These are phyloP conservation scores for Nebria salina DNA, from an alignment of 2,888 invertebrate genomes.

Conservation along the genomic window DNA sequence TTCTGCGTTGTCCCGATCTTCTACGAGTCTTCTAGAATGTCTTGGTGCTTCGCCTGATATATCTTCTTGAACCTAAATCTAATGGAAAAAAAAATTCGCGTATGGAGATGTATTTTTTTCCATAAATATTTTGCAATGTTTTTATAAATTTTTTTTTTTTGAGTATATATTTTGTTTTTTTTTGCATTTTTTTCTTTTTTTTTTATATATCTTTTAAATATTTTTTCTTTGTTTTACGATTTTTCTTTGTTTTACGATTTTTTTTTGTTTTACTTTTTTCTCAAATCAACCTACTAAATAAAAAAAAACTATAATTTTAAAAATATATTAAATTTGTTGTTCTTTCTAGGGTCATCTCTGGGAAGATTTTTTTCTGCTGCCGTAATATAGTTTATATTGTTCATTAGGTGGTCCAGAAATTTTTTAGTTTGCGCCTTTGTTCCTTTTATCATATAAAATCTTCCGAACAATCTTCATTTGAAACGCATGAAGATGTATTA, in stretches of 20 bases:
- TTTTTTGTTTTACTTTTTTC: neutral
- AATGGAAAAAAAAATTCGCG: neutral
- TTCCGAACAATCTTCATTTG: too few relatives aligned
- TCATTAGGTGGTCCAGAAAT: too few relatives aligned
- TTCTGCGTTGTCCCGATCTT: constrained; percentile 2
- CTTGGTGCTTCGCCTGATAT: neutral
- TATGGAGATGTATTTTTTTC: constrained; percentile 1
- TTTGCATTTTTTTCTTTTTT: neutral
- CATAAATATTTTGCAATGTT: neutral
- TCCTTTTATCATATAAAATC: too few relatives aligned
- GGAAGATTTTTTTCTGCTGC: too few relatives aligned
- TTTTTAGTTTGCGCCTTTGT: too few relatives aligned
- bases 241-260: neutral
- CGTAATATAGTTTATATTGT: too few relatives aligned
- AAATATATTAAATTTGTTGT: neutral
- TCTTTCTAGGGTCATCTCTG: neutral
- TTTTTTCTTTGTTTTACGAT: neutral
- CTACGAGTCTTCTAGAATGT: constrained; percentile 6
- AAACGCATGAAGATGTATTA: too few relatives aligned
- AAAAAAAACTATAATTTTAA: constrained; percentile 48
- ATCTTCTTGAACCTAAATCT: neutral
- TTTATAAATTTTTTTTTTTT: neutral
- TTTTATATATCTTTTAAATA: neutral
- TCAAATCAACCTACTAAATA: constrained; percentile 8
- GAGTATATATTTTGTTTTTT: neutral